Evolutionary conservation across 2,797 vertebrate species (phyloP), one percentile per base, ranked within the genome.

Genomic region (Harpagifer antarcticus): DNA sequence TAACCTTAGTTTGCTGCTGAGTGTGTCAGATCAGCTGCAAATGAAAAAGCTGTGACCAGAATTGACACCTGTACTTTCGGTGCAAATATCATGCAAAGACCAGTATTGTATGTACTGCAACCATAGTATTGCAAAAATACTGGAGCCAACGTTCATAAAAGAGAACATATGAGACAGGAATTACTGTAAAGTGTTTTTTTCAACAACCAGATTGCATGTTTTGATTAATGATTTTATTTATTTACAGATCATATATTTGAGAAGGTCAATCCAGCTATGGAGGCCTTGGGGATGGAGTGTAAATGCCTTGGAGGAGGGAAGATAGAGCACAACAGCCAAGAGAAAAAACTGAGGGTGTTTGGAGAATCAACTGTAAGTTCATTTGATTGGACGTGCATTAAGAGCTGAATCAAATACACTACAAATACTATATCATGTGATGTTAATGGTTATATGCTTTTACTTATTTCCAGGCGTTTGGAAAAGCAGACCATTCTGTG

Each of bases 191-290:
- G 5, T 17, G 16, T 33, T 48, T 20, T 49, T 9, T 45, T 9
- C 37, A 16, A 16, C 8, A 57, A 57, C 19, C 13, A 15, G 8
- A 53, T 23, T 73, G 37, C 14, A 2, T 58, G 0, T 82, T 17
- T 9, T 57, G 56, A 5, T 49, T 48, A 54, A 3, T 37, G 0
- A 12, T 47, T 64, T 62, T 4, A 14, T 19, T 60, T 1, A 61
- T 72, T 86, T 89, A n/a, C 88, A 98, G 97, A 96, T 94, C 95
- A 98, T 65, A 97, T 98, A 84, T 97, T 97, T 94, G 97, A 98
- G 61, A 97, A 96, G 81, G 86, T 97, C 67, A 93, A 49, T 43
- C 95, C 96, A 1, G 95, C 96, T 42, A 90, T 98, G 94, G 94
- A 96, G 74, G 90, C 94, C 43, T 85, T 97, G 74, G 96, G 96